phyloP scores from a whole-genome alignment of 2,888 invertebrate genomes.

The Netelia melanura region DNA sequence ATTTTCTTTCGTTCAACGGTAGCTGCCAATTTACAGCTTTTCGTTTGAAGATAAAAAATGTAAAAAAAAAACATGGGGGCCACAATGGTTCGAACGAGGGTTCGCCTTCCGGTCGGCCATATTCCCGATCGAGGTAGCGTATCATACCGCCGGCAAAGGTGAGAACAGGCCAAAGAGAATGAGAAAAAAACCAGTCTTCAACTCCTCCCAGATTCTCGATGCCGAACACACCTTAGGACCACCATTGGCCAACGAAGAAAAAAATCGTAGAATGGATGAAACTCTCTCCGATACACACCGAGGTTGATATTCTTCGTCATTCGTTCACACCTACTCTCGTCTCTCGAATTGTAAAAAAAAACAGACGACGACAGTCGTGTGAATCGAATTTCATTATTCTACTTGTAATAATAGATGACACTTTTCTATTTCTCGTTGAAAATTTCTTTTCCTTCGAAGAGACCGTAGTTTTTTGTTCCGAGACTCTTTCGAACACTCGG shows the following conservation, averaged over 20 bases:
- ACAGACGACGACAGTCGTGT: constrained; percentile 17
- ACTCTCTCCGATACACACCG: constrained; percentile 21
- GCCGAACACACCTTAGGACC: constrained; percentile 61
- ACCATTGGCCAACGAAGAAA: constrained; percentile 66
- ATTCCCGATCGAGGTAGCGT: constrained; percentile 42
- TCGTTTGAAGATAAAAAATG: neutral
- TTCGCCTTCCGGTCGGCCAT: constrained; percentile 65
- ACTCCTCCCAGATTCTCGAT: constrained; percentile 73
- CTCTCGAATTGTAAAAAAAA: constrained; percentile 23
- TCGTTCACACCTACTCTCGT: constrained; percentile 50
- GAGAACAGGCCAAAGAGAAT: constrained; percentile 16
- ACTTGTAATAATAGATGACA: constrained; percentile 48
- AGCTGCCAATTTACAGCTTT: neutral
- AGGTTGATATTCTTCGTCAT: constrained; percentile 9
- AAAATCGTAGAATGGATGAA: constrained; percentile 42
- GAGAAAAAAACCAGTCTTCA: constrained; percentile 73
- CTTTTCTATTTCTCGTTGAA: constrained; percentile 35
- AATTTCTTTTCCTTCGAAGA: constrained; percentile 31
- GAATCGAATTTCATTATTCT: constrained; percentile 58
- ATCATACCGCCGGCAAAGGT: constrained; percentile 49
- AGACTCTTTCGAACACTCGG: neutral
- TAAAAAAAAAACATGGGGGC: constrained; percentile 20
- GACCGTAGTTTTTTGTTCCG: constrained; percentile 13
- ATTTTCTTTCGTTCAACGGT: neutral
- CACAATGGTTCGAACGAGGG: constrained; percentile 30